Evolutionary conservation across 2,888 invertebrate species (phyloP), one percentile per base, ranked within the genome.

Genomic region (Ecdyonurus torrentis): DNA sequence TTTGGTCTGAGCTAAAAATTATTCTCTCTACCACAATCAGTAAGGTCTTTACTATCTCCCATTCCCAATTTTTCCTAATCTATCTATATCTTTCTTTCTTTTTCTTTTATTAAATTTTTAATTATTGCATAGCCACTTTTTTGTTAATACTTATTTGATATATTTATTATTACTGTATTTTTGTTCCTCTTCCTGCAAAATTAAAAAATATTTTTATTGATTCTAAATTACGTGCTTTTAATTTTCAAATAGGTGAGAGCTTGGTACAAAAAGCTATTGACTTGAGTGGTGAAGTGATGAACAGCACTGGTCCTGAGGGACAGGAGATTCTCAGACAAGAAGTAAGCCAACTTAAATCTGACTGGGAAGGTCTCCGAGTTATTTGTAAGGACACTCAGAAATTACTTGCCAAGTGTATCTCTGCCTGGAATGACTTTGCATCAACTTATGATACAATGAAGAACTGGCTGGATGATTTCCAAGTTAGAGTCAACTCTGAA

Each of bases 311-410:
- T 0, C 82, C 81, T 59, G 91, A 92, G 75, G 91, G 92, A 2
- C 88, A 89, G 72, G 91, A 91, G 66, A 79, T 79, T 20, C 85
- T 93, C 15, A 83, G 83, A 59, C 87, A 89, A 70, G 92, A 93
- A 73, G 85, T 89, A 5, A 86, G 87, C 66, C 88, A 89, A 69
- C 72, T 92, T 50, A 86, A 86, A 69, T 78, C 81, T 18, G 91
- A 91, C 70, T 91, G 91, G 89, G 89, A 91, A 71, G 83, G 85
- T 7, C 74, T 93, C 5, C 86, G 88, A 70, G 82, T 83, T 25
- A 81, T 88, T 66, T 84, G 86, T 66, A 84, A 85, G 61, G 89
- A 91, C 66, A 86, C 89, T 0, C 86, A 87, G 70, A 84, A 84
- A 67, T 78, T 84, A 37, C 73, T 94, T 2, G 82, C 84, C 62